Percentiles rank a stretch among this genome's conserved stretches.
phyloP scores from a whole-genome alignment of 2,113 vertebrate genomes.

The Strix uralensis region DNA sequence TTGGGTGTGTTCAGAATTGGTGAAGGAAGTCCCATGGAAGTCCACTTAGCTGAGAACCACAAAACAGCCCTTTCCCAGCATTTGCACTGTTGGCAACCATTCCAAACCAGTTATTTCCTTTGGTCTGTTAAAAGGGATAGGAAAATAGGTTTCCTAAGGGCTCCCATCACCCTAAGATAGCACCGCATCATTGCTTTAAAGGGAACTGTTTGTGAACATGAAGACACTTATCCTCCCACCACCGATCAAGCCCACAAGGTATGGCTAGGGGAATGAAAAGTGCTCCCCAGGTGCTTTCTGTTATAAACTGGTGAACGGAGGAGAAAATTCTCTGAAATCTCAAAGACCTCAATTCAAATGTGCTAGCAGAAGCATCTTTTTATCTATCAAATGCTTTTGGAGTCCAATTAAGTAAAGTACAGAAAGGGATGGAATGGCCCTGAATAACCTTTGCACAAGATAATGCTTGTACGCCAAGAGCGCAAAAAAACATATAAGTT shows the following conservation, averaged over 20 bases:
- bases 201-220: not conserved
- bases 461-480: not conserved
- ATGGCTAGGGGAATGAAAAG: not conserved
- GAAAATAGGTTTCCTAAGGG: not conserved
- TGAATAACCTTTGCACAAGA: slow-evolving; percentile 15
- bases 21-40: not conserved
- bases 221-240: not conserved
- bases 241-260: not conserved
- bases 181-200: not conserved
- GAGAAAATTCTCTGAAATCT: not conserved
- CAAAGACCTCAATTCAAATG: not conserved
- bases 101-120: not conserved
- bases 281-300: not conserved
- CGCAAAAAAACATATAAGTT: not conserved
- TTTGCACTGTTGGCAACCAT: not conserved
- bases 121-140: not conserved
- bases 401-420: slow-evolving; percentile 33
- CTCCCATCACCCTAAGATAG: not conserved
- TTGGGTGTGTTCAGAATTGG: accelerated
- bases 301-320: not conserved
- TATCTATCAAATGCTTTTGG: not conserved
- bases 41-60: not conserved
- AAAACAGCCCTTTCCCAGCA: not conserved
- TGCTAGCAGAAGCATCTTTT: not conserved
- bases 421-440: not conserved